Percentiles rank a stretch among this genome's conserved stretches.
Conservation (phyloP, 2,797 vertebrate species). For the Pagetopsis macropterus region DNA sequence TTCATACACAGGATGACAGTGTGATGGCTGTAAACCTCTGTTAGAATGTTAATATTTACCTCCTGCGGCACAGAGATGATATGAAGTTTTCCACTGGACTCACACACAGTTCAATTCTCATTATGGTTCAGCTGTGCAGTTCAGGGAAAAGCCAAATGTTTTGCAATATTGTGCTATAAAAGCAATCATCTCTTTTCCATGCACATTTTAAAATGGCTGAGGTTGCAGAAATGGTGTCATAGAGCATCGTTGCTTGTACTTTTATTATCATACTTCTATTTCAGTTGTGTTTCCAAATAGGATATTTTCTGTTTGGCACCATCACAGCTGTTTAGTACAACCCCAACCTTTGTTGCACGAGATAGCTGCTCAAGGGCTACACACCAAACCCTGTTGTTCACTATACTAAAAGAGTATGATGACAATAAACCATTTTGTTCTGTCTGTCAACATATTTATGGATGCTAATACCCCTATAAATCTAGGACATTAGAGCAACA, state of each 20-base stretch:
- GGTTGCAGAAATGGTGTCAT: not conserved
- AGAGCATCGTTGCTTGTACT: not conserved
- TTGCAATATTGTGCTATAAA: not conserved
- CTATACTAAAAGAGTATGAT: not conserved
- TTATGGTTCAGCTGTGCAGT: constrained; percentile 20
- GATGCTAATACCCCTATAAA: not conserved
- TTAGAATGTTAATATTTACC: constrained; percentile 81
- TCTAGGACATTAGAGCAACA: not conserved
- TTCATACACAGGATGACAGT: constrained; percentile 70
- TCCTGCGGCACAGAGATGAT: constrained; percentile 51
- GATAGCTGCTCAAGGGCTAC: constrained; percentile 14
- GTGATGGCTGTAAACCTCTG: constrained; percentile 58
- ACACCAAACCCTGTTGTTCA: not conserved
- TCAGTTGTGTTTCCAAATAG: not conserved
- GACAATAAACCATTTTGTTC: too few species aligned
- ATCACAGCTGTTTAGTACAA: not conserved
- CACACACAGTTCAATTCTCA: constrained; percentile 39
- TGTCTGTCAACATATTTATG: not conserved
- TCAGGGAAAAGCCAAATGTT: constrained; percentile 10
- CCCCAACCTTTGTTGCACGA: not conserved
- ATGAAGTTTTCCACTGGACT: constrained; percentile 70
- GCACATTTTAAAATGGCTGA: not conserved
- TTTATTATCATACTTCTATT: not conserved
- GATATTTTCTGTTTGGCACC: too few species aligned
- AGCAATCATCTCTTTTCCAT: constrained; percentile 15